Conservation (phyloP, 2,113 vertebrate genomes). For the Forbesichthys agassizii region DNA sequence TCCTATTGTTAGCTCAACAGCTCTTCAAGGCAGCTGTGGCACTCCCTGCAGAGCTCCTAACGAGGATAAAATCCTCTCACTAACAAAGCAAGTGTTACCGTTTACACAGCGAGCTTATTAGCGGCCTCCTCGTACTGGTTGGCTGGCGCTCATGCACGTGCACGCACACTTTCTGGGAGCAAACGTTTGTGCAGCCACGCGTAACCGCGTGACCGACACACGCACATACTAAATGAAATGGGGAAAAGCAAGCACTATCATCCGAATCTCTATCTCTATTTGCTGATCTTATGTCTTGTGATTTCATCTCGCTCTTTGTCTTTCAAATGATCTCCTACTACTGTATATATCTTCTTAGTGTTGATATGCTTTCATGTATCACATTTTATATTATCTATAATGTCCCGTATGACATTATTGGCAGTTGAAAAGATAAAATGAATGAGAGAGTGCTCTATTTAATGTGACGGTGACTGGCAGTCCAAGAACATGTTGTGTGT, state of each 20-base stretch:
- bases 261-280: conserved; percentile 43
- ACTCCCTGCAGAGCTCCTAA: conserved; percentile 68
- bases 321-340: conserved; percentile 29
- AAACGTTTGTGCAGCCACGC: too few relatives aligned
- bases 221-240: too few relatives aligned
- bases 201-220: too few relatives aligned
- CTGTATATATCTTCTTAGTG: conserved; percentile 28
- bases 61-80: conserved; percentile 70
- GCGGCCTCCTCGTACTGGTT: conserved; percentile 15
- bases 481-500: background rate
- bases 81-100: conserved; percentile 57
- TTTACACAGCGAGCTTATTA: conserved; percentile 57
- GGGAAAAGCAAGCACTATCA: background rate
- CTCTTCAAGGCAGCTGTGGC: conserved; percentile 74
- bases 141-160: background rate
- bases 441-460: conserved; percentile 19
- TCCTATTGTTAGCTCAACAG: conserved; percentile 65
- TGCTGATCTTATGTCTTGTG: conserved; percentile 24
- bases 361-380: conserved; percentile 6
- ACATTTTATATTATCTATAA: background rate
- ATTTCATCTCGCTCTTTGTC: conserved; percentile 37
- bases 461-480: conserved; percentile 3
- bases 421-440: conserved; percentile 15
- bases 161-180: too few relatives aligned
- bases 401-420: conserved; percentile 2